These are phyloP conservation scores for Baccha elongata DNA, from an alignment of 2,888 invertebrate species.

Conservation along the genomic window DNA sequence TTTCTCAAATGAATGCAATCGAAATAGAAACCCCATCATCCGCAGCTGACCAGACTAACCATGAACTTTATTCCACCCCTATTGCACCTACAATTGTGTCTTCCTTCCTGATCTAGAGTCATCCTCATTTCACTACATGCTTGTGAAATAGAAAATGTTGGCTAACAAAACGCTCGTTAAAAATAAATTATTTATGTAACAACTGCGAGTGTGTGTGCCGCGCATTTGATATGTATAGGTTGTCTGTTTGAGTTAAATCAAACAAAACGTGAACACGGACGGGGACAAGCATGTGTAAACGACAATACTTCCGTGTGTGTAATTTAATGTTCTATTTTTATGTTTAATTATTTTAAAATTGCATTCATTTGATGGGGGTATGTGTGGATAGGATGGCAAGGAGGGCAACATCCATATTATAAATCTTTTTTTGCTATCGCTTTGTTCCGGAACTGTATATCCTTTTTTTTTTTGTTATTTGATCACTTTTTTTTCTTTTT, in stretches of 20 bases:
- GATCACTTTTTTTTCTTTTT: conserved; percentile 41
- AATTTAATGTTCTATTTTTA: conserved; percentile 58
- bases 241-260: conserved; percentile 33
- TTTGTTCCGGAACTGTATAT: conserved; percentile 32
- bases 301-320: conserved; percentile 44
- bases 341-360: conserved; percentile 70
- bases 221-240: neutral
- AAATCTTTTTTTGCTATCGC: neutral
- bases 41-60: conserved; percentile 64
- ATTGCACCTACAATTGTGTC: conserved; percentile 18
- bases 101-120: conserved; percentile 7
- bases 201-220: conserved; percentile 31
- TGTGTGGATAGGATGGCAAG: conserved; percentile 11
- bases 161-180: conserved; percentile 64
- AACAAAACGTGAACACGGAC: conserved; percentile 27
- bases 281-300: too few species aligned
- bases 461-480: conserved; percentile 40
- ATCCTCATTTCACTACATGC: neutral
- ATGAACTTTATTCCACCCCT: conserved; percentile 59
- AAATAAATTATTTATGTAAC: conserved; percentile 68
- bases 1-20: conserved; percentile 37
- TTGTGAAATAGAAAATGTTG: conserved; percentile 36
- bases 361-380: conserved; percentile 57
- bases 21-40: conserved; percentile 42
- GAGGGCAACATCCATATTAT: conserved; percentile 15